phyloP scores from a whole-genome alignment of 2,888 invertebrate genomes.

The Scaptomyza polygonia region DNA sequence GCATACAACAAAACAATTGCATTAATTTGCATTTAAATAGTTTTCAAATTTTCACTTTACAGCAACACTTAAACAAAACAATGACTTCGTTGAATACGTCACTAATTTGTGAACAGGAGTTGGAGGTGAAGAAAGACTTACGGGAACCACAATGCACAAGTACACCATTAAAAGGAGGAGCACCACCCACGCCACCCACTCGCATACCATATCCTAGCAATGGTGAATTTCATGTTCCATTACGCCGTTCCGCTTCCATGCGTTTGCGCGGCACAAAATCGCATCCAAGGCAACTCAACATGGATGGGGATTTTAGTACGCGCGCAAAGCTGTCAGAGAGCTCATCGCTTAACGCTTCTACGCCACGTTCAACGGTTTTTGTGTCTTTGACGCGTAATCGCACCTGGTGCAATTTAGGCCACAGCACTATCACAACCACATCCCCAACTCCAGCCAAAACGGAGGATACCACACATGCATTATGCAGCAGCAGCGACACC shows the following conservation, averaged over 20 bases:
- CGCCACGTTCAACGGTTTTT: slow-evolving; percentile 20
- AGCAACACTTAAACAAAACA: slow-evolving; percentile 17
- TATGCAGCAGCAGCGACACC: slow-evolving; percentile 51
- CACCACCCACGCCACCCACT: slow-evolving; percentile 54
- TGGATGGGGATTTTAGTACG: slow-evolving; percentile 60
- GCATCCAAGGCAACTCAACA: slow-evolving; percentile 33
- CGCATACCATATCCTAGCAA: slow-evolving; percentile 68
- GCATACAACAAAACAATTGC: slow-evolving; percentile 45
- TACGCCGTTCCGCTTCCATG: slow-evolving; percentile 88
- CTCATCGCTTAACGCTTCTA: slow-evolving; percentile 35
- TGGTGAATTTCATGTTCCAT: slow-evolving; percentile 73
- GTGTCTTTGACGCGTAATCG: slow-evolving; percentile 69
- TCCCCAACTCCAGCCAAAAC: slow-evolving; percentile 22
- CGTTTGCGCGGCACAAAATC: slow-evolving; percentile 87
- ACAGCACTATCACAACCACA: slow-evolving; percentile 62
- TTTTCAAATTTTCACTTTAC: slow-evolving; percentile 46
- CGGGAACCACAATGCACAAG: slow-evolving; percentile 12
- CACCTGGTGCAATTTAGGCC: slow-evolving; percentile 67
- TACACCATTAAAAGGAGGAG: slow-evolving; percentile 9
- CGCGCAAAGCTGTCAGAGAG: slow-evolving; percentile 67
- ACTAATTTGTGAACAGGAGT: slow-evolving; percentile 33
- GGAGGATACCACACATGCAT: slow-evolving; percentile 36
- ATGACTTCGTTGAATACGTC: slow-evolving; percentile 59
- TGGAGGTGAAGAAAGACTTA: slow-evolving; percentile 15
- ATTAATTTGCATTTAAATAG: slow-evolving; percentile 65